Conservation (phyloP, 1,140 invertebrate genomes). For the Panagrolaimus sp. region DNA sequence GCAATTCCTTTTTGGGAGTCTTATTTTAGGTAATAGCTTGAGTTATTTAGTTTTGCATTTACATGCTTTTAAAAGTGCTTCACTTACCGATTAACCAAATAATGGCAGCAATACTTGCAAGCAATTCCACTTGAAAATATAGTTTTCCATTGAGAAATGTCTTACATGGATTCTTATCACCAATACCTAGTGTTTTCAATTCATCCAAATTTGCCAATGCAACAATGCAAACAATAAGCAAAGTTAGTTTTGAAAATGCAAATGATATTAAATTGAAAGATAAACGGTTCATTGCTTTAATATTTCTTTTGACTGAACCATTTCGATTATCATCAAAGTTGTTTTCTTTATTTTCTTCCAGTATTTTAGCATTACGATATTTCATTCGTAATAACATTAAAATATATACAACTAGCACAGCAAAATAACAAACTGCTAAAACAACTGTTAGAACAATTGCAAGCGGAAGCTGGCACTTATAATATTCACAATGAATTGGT, state of each 20-base stretch:
- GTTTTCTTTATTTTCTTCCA: not conserved
- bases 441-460: conserved; percentile 29
- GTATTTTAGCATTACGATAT: conserved; percentile 10
- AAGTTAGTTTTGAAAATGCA: conserved; percentile 31
- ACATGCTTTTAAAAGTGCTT: too few relatives aligned
- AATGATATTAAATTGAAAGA: conserved; percentile 39
- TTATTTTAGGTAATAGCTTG: not conserved
- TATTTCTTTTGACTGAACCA: conserved; percentile 16
- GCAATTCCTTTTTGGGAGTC: not conserved
- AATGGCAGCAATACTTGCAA: conserved; percentile 37
- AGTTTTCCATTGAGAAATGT: conserved; percentile 32
- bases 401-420: not conserved
- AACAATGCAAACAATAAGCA: conserved; percentile 35
- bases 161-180: conserved; percentile 33
- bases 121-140: conserved; percentile 35
- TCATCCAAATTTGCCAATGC: conserved; percentile 27
- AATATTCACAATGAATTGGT: conserved; percentile 32
- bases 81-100: conserved; percentile 37
- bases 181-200: conserved; percentile 25
- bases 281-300: conserved; percentile 35
- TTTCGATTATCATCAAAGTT: not conserved
- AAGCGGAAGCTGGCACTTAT: conserved; percentile 36
- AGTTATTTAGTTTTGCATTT: too few relatives aligned
- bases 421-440: conserved; percentile 3
- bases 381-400: conserved; percentile 15